Evolutionary conservation across 2,888 invertebrate genomes (phyloP).

Genomic region (Mycalesis mineus): DNA sequence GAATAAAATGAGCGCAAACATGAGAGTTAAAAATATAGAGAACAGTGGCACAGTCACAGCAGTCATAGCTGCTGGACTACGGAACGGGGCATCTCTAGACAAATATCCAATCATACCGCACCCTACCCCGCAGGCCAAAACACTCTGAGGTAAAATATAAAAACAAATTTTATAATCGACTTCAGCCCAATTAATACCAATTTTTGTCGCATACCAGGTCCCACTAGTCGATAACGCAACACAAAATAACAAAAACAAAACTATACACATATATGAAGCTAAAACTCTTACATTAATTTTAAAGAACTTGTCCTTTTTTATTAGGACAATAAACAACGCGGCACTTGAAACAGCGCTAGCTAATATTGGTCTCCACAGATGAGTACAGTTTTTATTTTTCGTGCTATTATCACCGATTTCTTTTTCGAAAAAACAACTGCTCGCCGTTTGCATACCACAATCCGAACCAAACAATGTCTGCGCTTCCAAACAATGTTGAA

Average conservation of each 20-base stretch:
- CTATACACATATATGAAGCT: slow-evolving; percentile 41
- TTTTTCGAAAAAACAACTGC: slow-evolving; percentile 55
- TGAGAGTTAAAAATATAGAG: slow-evolving; percentile 43
- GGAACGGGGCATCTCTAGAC: slow-evolving; percentile 53
- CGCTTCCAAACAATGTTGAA: slow-evolving; percentile 64
- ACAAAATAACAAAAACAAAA: slow-evolving; percentile 50
- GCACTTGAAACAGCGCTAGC: slow-evolving; percentile 39
- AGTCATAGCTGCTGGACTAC: slow-evolving; percentile 65
- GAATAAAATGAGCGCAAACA: slow-evolving; percentile 50
- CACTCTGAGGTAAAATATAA: slow-evolving; percentile 43
- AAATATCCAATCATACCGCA: slow-evolving; percentile 54
- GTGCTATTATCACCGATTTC: slow-evolving; percentile 57
- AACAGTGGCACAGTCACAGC: slow-evolving; percentile 50
- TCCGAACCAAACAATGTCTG: slow-evolving; percentile 54
- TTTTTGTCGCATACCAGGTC: slow-evolving; percentile 54
- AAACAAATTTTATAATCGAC: slow-evolving; percentile 37
- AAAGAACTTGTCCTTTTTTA: slow-evolving; percentile 51
- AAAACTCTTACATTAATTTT: slow-evolving; percentile 44
- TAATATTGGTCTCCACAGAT: slow-evolving; percentile 50
- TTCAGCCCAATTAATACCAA: slow-evolving; percentile 39
- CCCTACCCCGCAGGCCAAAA: slow-evolving; percentile 53
- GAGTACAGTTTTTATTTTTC: slow-evolving; percentile 35
- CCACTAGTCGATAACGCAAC: slow-evolving; percentile 55
- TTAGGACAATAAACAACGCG: slow-evolving; percentile 47
- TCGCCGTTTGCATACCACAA: slow-evolving; percentile 63